A percentile compares a stretch with the other conserved stretches of the same genome.
These are phyloP conservation scores for Drosophila parabipectinata DNA, from an alignment of 1,140 invertebrate species.

Conservation along the genomic window DNA sequence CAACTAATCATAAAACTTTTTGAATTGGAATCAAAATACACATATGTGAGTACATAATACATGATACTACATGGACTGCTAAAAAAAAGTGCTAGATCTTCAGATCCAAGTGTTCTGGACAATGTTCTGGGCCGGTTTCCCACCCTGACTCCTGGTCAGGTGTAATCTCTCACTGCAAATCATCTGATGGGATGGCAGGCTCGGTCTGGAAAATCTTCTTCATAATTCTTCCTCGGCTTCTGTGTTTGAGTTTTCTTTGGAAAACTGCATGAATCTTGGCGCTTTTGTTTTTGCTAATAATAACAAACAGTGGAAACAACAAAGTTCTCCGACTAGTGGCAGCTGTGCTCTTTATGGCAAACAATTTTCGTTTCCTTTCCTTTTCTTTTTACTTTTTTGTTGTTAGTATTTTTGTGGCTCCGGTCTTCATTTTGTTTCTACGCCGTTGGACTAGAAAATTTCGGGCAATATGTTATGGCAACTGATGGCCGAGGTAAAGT, in stretches of 20 bases:
- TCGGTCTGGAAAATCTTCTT: slow-evolving; percentile 57
- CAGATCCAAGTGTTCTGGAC: slow-evolving; percentile 41
- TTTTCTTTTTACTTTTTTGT: neutral
- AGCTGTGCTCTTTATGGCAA: slow-evolving; percentile 59
- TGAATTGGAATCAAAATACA: no score
- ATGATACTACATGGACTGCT: no score
- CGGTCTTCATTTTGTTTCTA: neutral
- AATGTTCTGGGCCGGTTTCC: slow-evolving; percentile 38
- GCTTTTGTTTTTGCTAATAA: slow-evolving; percentile 61
- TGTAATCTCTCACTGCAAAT: slow-evolving; percentile 72
- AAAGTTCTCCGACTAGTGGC: slow-evolving; percentile 17
- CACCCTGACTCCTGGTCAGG: slow-evolving; percentile 39
- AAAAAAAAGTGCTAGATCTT: neutral
- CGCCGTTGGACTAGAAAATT: slow-evolving; percentile 40
- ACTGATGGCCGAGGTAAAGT: slow-evolving; percentile 64
- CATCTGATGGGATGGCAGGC: slow-evolving; percentile 49
- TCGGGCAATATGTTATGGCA: slow-evolving; percentile 71
- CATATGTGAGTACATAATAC: no score
- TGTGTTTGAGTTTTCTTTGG: slow-evolving; percentile 70
- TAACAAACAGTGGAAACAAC: slow-evolving; percentile 62
- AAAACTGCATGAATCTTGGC: slow-evolving; percentile 65
- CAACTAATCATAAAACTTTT: no score
- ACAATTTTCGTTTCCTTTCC: slow-evolving; percentile 24
- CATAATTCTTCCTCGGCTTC: slow-evolving; percentile 55
- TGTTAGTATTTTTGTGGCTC: neutral